Conservation (phyloP, 1,140 invertebrate species). For the Grapholita molesta region DNA sequence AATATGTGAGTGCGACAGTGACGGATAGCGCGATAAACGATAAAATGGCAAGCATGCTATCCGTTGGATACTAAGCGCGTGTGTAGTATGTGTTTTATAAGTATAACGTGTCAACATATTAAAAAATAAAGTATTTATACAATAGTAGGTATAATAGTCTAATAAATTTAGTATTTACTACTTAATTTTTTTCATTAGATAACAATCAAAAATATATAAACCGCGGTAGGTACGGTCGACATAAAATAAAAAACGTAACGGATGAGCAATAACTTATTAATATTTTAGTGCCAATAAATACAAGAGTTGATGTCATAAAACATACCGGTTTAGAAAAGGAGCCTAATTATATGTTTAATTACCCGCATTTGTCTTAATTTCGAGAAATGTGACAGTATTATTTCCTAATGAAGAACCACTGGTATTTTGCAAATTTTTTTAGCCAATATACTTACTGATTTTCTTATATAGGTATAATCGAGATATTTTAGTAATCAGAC, state of each 20-base stretch:
- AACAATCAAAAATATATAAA: not conserved
- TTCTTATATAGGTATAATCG: too few species aligned
- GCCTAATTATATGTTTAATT: slow-evolving; percentile 8
- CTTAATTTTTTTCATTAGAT: not conserved
- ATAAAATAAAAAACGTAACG: slow-evolving; percentile 2
- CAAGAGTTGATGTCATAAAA: not conserved
- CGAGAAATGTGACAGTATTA: slow-evolving; percentile 6
- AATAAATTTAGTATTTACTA: too few species aligned
- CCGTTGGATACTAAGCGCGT: too few species aligned
- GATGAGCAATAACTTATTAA: slow-evolving; percentile 6
- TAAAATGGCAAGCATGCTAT: too few species aligned
- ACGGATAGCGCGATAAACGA: too few species aligned
- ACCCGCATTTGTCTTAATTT: not conserved
- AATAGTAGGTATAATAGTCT: too few species aligned
- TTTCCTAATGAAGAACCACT: slow-evolving; percentile 4
- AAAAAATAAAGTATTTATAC: too few species aligned
- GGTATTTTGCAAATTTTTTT: not conserved
- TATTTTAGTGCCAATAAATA: slow-evolving; percentile 8
- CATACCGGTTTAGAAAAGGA: slow-evolving; percentile 3
- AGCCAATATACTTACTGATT: too few species aligned
- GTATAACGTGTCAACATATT: too few species aligned
- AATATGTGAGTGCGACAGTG: too few species aligned
- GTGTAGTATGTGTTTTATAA: too few species aligned
- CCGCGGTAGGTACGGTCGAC: not conserved
- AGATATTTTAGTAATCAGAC: too few species aligned